Percentiles rank a stretch among this genome's conserved stretches.
Evolutionary conservation across 2,113 vertebrate species (phyloP).

Genomic region (Tiliqua scincoides): DNA sequence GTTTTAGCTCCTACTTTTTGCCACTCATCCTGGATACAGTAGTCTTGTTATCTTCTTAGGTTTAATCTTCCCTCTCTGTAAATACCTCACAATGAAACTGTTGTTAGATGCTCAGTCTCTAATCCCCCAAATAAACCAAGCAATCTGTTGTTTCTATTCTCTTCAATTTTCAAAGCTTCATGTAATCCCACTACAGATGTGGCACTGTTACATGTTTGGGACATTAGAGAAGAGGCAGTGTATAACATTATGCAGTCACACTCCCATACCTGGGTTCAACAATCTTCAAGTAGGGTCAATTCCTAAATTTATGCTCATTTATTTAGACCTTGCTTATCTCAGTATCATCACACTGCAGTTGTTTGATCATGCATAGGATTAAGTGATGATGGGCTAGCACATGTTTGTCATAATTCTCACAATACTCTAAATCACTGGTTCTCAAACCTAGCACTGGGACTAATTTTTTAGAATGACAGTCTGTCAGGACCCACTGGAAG

Average conservation of each 20-base stretch:
- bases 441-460: too few species aligned
- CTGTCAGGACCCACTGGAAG: too few species aligned
- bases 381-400: not conserved
- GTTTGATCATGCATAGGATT: not conserved
- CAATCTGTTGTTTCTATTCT: conserved; percentile 41
- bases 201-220: conserved; percentile 27
- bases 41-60: conserved; percentile 10
- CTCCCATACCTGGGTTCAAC: conserved; percentile 10
- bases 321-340: not conserved
- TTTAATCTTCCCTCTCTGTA: conserved; percentile 53
- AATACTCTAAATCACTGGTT: too few species aligned
- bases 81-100: conserved; percentile 50
- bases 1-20: not conserved
- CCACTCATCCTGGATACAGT: not conserved
- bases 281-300: not conserved
- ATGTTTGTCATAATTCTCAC: not conserved
- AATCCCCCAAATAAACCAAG: conserved; percentile 47
- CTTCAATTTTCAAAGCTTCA: conserved; percentile 36
- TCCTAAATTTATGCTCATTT: not conserved
- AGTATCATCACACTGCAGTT: not conserved
- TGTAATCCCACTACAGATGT: conserved; percentile 32
- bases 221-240: conserved; percentile 52
- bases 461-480: too few species aligned
- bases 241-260: conserved; percentile 39
- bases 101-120: conserved; percentile 56